Conservation (phyloP, 2,113 vertebrate species). For the Accipiter virgatus region DNA sequence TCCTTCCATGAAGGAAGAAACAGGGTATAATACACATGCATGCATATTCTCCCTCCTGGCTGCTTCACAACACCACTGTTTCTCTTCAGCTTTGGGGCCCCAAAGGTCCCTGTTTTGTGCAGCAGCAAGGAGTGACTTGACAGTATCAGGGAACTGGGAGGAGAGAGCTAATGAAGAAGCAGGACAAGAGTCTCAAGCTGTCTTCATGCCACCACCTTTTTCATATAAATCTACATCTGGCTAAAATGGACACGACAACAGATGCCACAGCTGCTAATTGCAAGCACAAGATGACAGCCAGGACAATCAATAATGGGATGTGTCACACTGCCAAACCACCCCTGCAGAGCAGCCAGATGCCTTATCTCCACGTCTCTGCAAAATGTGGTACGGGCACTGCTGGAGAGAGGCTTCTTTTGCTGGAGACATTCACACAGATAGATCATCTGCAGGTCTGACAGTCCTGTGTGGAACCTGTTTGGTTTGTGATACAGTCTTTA, state of each 20-base stretch:
- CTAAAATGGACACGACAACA: neutral
- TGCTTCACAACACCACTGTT: neutral
- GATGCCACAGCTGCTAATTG: neutral
- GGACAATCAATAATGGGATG: neutral
- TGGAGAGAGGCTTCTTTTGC: neutral
- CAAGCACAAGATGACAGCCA: neutral
- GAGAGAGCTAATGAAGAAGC: neutral
- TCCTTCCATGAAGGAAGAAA: neutral
- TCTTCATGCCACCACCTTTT: neutral
- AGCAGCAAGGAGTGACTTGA: neutral
- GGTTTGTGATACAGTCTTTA: neutral
- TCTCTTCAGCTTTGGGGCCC: neutral
- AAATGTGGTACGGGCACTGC: neutral
- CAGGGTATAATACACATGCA: neutral
- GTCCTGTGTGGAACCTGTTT: neutral
- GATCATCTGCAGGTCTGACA: neutral
- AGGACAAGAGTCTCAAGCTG: neutral
- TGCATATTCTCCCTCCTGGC: neutral
- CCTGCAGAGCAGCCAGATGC: neutral
- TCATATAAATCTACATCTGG: neutral
- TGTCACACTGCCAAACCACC: neutral
- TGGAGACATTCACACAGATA: neutral
- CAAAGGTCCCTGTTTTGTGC: neutral
- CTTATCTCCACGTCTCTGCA: neutral
- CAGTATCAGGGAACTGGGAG: neutral